phyloP scores from a whole-genome alignment of 2,888 invertebrate species.

The Aelia acuminata region DNA sequence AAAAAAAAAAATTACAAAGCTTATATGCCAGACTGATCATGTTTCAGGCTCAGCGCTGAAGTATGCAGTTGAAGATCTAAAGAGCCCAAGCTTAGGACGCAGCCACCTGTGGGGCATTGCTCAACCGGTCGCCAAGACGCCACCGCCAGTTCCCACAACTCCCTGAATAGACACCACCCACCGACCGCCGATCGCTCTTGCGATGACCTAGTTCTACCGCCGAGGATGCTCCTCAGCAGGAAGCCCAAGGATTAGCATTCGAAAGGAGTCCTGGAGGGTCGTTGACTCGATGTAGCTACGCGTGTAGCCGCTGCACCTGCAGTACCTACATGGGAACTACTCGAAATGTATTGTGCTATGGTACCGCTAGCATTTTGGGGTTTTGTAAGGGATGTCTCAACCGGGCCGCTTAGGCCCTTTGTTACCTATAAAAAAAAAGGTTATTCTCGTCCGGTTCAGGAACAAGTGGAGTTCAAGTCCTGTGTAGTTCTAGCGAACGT shows the following conservation, averaged over 20 bases:
- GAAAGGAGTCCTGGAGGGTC: slow-evolving; percentile 32
- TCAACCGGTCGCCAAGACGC: background rate
- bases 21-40: background rate
- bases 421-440: background rate
- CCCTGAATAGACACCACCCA: slow-evolving; percentile 39
- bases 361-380: slow-evolving; percentile 8
- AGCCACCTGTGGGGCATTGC: slow-evolving; percentile 31
- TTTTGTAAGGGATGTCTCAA: background rate
- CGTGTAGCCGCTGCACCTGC: slow-evolving; percentile 49
- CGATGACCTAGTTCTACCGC: slow-evolving; percentile 16
- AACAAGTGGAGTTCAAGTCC: slow-evolving; percentile 19
- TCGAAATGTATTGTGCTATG: background rate
- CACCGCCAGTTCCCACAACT: slow-evolving; percentile 3
- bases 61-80: background rate
- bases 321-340: slow-evolving; percentile 4
- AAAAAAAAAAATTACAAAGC: no score
- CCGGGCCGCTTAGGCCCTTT: background rate
- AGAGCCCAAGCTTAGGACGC: background rate
- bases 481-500: no score
- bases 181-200: slow-evolving; percentile 16
- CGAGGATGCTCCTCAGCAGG: slow-evolving; percentile 44
- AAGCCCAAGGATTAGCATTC: slow-evolving; percentile 35
- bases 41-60: background rate
- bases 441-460: background rate
- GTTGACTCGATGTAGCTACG: slow-evolving; percentile 28